phyloP scores from a whole-genome alignment of 2,888 invertebrate species.

The Patella caerulea region DNA sequence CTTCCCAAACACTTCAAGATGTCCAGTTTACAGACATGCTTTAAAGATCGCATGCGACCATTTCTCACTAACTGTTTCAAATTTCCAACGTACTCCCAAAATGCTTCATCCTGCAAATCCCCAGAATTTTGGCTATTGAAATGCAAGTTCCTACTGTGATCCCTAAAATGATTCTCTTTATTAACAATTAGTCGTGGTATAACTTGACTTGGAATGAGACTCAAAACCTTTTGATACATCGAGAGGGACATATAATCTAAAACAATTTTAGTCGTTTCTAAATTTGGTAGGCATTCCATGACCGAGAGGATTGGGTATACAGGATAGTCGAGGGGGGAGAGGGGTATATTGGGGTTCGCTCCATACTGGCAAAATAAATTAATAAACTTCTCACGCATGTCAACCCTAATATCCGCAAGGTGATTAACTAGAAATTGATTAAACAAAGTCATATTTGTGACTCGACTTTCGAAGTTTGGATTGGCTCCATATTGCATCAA shows the following conservation, averaged over 20 bases:
- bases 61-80: neutral
- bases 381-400: conserved; percentile 21
- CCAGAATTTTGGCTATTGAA: conserved; percentile 4
- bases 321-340: neutral
- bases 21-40: conserved; percentile 18
- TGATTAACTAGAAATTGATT: conserved; percentile 16
- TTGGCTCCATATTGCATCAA: conserved; percentile 16
- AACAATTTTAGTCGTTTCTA: conserved; percentile 7
- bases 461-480: neutral
- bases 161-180: too few relatives aligned
- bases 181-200: conserved; percentile 5
- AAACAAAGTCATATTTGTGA: conserved; percentile 15
- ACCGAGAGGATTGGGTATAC: conserved; percentile 6
- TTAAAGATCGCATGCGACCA: conserved; percentile 15
- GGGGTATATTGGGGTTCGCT: neutral
- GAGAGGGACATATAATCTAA: conserved; percentile 4
- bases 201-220: neutral
- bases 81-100: neutral
- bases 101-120: neutral
- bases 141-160: neutral
- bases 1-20: conserved; percentile 4
- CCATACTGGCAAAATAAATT: conserved; percentile 25
- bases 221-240: conserved; percentile 4
- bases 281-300: neutral
- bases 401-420: conserved; percentile 15